Conservation (phyloP, 2,888 invertebrate species). For the Netelia fuscicornis region DNA sequence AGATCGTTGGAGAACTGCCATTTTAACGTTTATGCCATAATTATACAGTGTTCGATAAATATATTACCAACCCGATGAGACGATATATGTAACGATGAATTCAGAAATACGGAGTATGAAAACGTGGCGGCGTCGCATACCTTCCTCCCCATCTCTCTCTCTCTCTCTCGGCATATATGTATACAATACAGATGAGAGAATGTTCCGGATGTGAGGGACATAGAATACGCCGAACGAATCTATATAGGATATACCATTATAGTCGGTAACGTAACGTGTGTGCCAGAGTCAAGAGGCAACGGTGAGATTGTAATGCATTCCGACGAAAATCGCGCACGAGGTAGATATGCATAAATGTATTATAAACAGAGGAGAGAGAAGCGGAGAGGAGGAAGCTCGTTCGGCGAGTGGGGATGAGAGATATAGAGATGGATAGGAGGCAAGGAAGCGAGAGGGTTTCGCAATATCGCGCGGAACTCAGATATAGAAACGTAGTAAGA, state of each 20-base stretch:
- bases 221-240: background rate
- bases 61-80: no score
- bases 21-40: no score
- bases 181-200: no score
- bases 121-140: no score
- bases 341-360: slow-evolving; percentile 66
- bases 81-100: no score
- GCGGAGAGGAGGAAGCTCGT: background rate
- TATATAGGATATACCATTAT: slow-evolving; percentile 23
- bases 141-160: no score
- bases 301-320: slow-evolving; percentile 61
- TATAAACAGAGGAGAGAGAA: slow-evolving; percentile 46
- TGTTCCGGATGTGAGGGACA: slow-evolving; percentile 11
- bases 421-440: background rate
- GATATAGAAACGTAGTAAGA: background rate
- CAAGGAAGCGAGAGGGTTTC: background rate
- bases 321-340: slow-evolving; percentile 56
- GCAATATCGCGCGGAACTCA: slow-evolving; percentile 1
- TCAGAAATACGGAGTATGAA: no score
- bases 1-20: no score
- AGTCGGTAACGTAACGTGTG: slow-evolving; percentile 29
- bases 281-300: slow-evolving; percentile 36
- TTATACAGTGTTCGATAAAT: no score
- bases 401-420: background rate
- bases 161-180: no score